Percentiles rank a stretch among this genome's conserved stretches.
These are phyloP conservation scores for Octopus sinensis DNA, from an alignment of 1,140 invertebrate genomes.

Conservation along the genomic window DNA sequence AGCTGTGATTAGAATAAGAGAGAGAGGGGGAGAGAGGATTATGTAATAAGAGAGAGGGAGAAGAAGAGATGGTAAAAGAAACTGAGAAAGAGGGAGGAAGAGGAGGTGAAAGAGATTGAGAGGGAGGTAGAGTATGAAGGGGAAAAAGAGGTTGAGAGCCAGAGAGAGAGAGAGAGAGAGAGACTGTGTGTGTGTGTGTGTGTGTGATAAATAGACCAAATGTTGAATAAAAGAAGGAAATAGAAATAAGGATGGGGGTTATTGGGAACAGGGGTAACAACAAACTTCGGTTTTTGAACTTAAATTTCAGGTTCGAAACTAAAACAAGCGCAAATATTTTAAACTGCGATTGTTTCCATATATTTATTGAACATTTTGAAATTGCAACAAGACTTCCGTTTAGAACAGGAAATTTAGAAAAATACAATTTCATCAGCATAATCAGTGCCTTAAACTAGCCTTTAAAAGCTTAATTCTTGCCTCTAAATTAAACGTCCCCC, in stretches of 20 bases:
- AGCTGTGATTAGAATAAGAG: background rate
- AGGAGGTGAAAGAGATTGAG: background rate
- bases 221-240: background rate
- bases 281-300: no score
- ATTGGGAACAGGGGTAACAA: background rate
- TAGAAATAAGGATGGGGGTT: background rate
- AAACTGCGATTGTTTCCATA: no score
- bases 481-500: no score
- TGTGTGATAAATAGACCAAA: background rate
- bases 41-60: background rate
- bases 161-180: background rate
- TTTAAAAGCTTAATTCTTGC: no score
- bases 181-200: background rate
- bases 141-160: constrained; percentile 12
- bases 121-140: background rate
- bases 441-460: no score
- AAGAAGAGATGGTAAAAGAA: background rate
- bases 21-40: background rate
- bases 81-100: background rate
- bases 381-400: no score
- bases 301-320: no score
- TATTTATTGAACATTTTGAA: no score
- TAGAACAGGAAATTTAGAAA: no score
- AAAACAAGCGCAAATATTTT: no score
- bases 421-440: no score